phyloP scores from a whole-genome alignment of 2,797 vertebrate genomes.

The Stomatorhinus walkeri region DNA sequence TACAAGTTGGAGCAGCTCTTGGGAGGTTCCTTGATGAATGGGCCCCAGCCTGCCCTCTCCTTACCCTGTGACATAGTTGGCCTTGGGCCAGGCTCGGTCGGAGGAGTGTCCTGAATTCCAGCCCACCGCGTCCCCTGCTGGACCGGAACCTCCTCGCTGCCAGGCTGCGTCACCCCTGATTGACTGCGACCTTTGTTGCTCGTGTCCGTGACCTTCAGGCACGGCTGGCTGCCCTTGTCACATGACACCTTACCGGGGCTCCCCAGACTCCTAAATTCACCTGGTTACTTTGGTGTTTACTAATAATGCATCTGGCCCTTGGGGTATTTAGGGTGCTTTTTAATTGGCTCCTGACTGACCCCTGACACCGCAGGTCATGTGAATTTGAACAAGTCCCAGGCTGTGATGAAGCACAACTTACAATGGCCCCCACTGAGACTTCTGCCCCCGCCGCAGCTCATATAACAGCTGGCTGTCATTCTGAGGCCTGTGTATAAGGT shows the following conservation, averaged over 20 bases:
- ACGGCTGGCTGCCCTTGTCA: not conserved
- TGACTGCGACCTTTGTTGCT: not conserved
- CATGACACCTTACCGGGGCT: not conserved
- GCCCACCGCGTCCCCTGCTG: not conserved
- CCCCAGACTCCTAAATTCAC: not conserved
- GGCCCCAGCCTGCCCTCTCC: not conserved
- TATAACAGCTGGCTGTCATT: not conserved
- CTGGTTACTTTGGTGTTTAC: not conserved
- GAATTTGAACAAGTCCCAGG: not conserved
- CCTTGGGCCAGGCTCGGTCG: not conserved
- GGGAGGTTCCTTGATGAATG: not conserved
- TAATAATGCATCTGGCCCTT: not conserved
- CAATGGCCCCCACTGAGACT: not conserved
- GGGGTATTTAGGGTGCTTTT: not conserved
- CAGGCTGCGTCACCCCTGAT: not conserved
- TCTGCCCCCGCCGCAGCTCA: not conserved
- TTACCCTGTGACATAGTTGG: not conserved
- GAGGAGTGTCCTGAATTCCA: not conserved
- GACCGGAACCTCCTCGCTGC: not conserved
- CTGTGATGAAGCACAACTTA: not conserved
- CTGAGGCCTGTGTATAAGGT: not conserved
- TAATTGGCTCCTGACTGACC: not conserved
- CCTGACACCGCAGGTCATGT: not conserved
- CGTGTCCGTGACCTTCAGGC: not conserved
- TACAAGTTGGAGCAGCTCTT: not conserved